phyloP scores from a whole-genome alignment of 1,140 invertebrate species.

The Hyles euphorbiae region DNA sequence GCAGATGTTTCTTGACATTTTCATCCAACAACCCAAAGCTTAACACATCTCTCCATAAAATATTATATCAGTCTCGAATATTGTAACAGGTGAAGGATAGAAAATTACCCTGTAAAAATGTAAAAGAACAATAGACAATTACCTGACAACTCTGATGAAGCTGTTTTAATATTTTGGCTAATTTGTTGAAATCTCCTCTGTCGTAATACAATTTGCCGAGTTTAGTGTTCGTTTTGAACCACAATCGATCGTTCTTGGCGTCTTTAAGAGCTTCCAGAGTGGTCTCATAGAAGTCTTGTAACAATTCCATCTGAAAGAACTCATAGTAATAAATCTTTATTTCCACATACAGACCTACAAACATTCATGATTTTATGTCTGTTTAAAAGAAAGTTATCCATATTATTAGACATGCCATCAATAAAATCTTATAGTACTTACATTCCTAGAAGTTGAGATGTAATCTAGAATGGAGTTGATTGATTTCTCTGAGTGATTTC shows the following conservation, averaged over 20 bases:
- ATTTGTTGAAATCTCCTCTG: constrained; percentile 94
- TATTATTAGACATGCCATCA: not conserved
- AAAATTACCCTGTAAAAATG: too few species aligned
- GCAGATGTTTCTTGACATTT: too few species aligned
- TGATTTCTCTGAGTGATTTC: constrained; percentile 99
- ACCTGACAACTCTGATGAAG: constrained; percentile 97
- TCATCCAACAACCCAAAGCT: too few species aligned
- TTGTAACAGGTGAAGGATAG: too few species aligned
- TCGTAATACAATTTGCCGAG: constrained; percentile 99
- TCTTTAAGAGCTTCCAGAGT: constrained; percentile 98
- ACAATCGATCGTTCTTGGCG: constrained; percentile 98
- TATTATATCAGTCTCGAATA: too few species aligned
- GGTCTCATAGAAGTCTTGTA: constrained; percentile 99
- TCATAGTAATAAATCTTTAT: too few species aligned
- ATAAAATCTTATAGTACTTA: constrained; percentile 71
- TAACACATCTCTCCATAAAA: too few species aligned
- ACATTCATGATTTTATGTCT: too few species aligned
- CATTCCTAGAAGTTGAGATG: constrained; percentile 99
- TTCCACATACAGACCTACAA: too few species aligned
- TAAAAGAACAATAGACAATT: constrained; percentile 12
- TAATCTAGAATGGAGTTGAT: constrained; percentile 99
- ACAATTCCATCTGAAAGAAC: constrained; percentile 91
- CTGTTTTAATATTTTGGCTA: constrained; percentile 98
- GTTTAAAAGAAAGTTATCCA: too few species aligned
- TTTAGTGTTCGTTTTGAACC: constrained; percentile 99